Evolutionary conservation across 2,888 invertebrate species (phyloP).

Genomic region (Trachelus troglodyta): DNA sequence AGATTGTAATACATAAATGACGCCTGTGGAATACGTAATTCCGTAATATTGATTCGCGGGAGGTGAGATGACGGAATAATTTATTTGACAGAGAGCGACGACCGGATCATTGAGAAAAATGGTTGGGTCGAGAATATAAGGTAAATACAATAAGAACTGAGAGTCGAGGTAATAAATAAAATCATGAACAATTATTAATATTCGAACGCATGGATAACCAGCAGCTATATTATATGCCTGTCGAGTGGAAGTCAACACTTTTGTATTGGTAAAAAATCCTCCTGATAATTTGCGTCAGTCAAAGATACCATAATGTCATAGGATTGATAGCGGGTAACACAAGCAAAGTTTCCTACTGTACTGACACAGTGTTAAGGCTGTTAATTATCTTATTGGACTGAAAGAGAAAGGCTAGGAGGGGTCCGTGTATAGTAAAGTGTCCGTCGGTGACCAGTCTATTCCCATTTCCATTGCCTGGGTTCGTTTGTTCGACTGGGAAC

Average conservation of each 20-base stretch:
- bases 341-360: background rate
- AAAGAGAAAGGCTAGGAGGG: background rate
- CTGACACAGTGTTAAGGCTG: background rate
- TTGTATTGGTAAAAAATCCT: background rate
- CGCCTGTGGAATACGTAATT: slow-evolving; percentile 26
- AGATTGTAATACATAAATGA: slow-evolving; percentile 23
- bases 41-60: background rate
- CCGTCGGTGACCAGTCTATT: background rate
- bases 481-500: background rate
- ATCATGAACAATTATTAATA: background rate
- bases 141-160: background rate
- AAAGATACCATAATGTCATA: background rate
- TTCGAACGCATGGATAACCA: background rate
- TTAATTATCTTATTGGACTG: background rate
- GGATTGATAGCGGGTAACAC: background rate
- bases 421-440: background rate
- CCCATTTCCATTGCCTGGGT: background rate
- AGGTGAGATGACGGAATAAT: background rate
- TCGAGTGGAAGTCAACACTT: background rate
- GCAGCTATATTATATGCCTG: background rate
- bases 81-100: background rate
- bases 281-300: background rate
- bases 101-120: background rate
- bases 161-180: background rate
- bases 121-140: background rate